Evolutionary conservation across 2,113 vertebrate genomes (phyloP).

Genomic region (Gymnarchus niloticus): DNA sequence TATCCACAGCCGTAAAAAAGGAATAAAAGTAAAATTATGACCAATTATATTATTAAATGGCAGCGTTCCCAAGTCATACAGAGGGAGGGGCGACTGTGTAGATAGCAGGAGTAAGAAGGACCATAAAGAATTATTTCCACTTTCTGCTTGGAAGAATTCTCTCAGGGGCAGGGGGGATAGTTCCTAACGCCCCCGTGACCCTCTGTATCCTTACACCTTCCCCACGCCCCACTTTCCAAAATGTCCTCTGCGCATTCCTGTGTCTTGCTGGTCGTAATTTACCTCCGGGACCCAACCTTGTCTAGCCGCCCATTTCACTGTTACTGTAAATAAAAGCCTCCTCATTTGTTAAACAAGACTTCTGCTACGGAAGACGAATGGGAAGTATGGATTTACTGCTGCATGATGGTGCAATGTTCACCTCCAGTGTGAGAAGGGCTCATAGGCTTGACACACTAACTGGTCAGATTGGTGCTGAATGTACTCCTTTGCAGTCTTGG

Average conservation of each 20-base stretch:
- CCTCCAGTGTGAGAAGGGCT: too few species aligned
- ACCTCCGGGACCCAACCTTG: conserved; percentile 62
- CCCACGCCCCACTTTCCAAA: background rate
- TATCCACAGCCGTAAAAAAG: background rate
- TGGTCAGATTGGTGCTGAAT: too few species aligned
- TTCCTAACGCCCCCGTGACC: too few species aligned
- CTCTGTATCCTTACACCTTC: background rate
- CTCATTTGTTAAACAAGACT: conserved; percentile 46
- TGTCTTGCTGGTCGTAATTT: conserved; percentile 69
- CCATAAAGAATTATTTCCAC: too few species aligned
- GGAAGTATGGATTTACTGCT: too few species aligned
- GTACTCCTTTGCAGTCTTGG: too few species aligned
- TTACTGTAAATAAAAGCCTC: conserved; percentile 74
- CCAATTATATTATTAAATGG: conserved; percentile 15
- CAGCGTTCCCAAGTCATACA: conserved; percentile 11
- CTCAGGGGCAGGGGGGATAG: too few species aligned
- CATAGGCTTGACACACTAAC: too few species aligned
- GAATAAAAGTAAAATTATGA: conserved; percentile 13
- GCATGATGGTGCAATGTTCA: too few species aligned
- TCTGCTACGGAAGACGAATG: background rate
- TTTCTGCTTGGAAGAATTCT: too few species aligned
- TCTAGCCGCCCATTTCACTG: conserved; percentile 59
- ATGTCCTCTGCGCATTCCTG: conserved; percentile 42
- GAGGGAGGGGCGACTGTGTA: background rate
- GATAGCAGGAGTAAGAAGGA: too few species aligned